Percentiles rank a stretch among this genome's conserved stretches.
phyloP scores from a whole-genome alignment of 2,113 vertebrate genomes.

The Oryzias celebensis region DNA sequence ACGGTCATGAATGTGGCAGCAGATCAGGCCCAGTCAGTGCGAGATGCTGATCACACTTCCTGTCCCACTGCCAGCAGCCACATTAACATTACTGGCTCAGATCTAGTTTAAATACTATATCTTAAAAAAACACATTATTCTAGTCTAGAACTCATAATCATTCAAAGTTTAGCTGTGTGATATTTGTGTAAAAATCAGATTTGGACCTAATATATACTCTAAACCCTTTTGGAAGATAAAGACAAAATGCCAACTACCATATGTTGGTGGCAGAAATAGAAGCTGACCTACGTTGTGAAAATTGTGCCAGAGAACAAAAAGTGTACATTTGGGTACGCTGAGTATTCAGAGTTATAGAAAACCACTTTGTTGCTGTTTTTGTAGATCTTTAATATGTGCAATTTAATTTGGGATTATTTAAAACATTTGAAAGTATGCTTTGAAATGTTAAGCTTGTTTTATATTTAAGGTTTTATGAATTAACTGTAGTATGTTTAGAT shows the following conservation, averaged over 20 bases:
- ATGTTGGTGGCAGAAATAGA: slow-evolving; percentile 37
- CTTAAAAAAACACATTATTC: too few species aligned
- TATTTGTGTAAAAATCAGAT: slow-evolving; percentile 10
- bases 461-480: not conserved
- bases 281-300: slow-evolving; percentile 16
- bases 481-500: not conserved
- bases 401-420: not conserved
- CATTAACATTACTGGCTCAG: slow-evolving; percentile 38
- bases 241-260: slow-evolving; percentile 30
- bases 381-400: not conserved
- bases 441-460: not conserved
- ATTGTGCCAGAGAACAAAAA: not conserved
- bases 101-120: not conserved
- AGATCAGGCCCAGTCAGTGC: slow-evolving; percentile 67
- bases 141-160: too few species aligned
- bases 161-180: not conserved
- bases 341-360: not conserved
- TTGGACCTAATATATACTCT: slow-evolving; percentile 4
- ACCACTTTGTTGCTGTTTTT: not conserved
- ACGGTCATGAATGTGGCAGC: slow-evolving; percentile 73
- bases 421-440: not conserved
- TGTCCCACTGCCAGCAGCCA: slow-evolving; percentile 65
- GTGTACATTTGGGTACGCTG: too few species aligned
- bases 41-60: slow-evolving; percentile 65
- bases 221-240: slow-evolving; percentile 6